phyloP scores from a whole-genome alignment of 2,113 vertebrate species.

The Macquaria ambigua region DNA sequence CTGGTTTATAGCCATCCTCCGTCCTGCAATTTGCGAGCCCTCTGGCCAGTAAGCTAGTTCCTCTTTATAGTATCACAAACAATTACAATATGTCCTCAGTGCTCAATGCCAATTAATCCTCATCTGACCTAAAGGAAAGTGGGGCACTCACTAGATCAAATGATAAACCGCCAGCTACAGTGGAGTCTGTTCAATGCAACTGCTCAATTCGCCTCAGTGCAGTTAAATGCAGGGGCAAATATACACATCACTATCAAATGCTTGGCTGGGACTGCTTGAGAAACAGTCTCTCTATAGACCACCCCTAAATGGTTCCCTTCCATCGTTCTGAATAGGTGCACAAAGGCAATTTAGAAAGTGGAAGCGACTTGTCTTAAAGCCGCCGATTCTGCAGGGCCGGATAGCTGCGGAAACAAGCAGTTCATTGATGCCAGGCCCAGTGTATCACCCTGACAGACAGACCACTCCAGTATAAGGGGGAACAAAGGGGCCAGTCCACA shows the following conservation, averaged over 20 bases:
- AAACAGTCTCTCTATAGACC: constrained; percentile 30
- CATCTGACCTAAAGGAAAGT: constrained; percentile 66
- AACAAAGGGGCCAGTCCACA: constrained; percentile 77
- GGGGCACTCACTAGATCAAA: constrained; percentile 59
- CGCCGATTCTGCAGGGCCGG: constrained; percentile 55
- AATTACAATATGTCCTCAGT: constrained; percentile 39
- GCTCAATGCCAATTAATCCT: constrained; percentile 60
- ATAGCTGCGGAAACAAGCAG: constrained; percentile 75
- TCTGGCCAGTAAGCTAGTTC: background rate
- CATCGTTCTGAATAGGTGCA: constrained; percentile 32
- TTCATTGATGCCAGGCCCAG: constrained; percentile 76
- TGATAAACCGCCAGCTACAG: constrained; percentile 42
- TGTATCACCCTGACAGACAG: constrained; percentile 75
- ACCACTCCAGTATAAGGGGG: constrained; percentile 65
- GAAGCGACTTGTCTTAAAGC: constrained; percentile 75
- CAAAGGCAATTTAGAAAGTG: constrained; percentile 70
- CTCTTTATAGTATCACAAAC: constrained; percentile 39
- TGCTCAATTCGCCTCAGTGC: constrained; percentile 40
- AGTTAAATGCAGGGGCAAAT: constrained; percentile 17
- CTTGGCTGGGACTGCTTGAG: constrained; percentile 14
- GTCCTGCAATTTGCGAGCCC: background rate
- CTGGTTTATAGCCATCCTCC: background rate
- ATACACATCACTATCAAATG: constrained; percentile 16
- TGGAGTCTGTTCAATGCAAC: constrained; percentile 24
- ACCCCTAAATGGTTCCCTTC: constrained; percentile 11